Percentiles rank a stretch among this genome's conserved stretches.
phyloP scores from a whole-genome alignment of 2,888 invertebrate genomes.

The Fragum whitleyi region DNA sequence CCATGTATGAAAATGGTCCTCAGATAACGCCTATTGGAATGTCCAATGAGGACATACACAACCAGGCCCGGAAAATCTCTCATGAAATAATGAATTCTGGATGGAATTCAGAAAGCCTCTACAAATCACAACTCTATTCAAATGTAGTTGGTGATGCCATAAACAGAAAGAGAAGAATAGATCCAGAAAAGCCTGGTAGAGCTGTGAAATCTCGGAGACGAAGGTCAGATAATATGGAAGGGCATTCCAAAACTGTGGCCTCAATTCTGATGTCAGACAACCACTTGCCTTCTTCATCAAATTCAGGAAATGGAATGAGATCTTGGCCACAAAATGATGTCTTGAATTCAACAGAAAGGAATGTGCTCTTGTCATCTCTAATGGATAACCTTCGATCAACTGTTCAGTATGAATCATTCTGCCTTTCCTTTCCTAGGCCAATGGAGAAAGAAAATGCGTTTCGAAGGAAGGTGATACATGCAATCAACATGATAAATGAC shows the following conservation, averaged over 20 bases:
- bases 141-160: constrained; percentile 36
- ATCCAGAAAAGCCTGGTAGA: constrained; percentile 13
- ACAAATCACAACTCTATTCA: constrained; percentile 53
- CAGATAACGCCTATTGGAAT: constrained; percentile 6
- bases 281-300: constrained; percentile 6
- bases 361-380: constrained; percentile 51
- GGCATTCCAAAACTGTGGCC: constrained; percentile 63
- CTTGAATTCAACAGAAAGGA: constrained; percentile 51
- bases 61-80: constrained; percentile 62
- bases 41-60: constrained; percentile 57
- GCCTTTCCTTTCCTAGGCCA: constrained; percentile 59
- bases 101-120: constrained; percentile 51
- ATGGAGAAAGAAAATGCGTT: constrained; percentile 56
- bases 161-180: constrained; percentile 36
- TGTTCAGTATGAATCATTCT: constrained; percentile 65
- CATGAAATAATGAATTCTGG: constrained; percentile 48
- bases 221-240: constrained; percentile 43
- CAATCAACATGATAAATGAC: constrained; percentile 38
- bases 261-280: constrained; percentile 54
- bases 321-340: constrained; percentile 23
- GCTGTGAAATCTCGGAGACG: constrained; percentile 34
- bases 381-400: constrained; percentile 65
- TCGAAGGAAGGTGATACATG: constrained; percentile 38
- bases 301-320: constrained; percentile 8
- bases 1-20: constrained; percentile 14